Conservation (phyloP, 2,113 vertebrate genomes). For the Pelvicachromis taeniatus region DNA sequence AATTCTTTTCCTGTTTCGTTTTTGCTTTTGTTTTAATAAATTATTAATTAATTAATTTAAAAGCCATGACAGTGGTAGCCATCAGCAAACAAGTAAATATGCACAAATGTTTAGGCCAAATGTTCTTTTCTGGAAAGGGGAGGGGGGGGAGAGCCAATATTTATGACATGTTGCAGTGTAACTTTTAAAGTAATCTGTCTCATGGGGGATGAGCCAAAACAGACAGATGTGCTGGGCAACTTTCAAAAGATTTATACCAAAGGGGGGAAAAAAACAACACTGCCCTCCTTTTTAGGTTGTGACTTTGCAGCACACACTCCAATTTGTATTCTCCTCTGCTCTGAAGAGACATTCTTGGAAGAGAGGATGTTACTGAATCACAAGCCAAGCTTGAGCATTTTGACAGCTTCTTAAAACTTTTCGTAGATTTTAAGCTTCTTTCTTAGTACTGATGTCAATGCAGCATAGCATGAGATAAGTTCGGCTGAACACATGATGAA, state of each 20-base stretch:
- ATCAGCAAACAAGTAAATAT: neutral
- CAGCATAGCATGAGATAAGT: slow-evolving; percentile 7
- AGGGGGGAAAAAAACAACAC: neutral
- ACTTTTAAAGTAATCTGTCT: slow-evolving; percentile 3
- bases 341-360: slow-evolving; percentile 9
- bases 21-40: neutral
- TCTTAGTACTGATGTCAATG: slow-evolving; percentile 19
- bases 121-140: neutral
- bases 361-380: slow-evolving; percentile 5
- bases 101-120: neutral
- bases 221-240: slow-evolving; percentile 14
- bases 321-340: slow-evolving; percentile 8
- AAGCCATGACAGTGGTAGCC: neutral
- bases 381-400: neutral
- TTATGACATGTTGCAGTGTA: neutral
- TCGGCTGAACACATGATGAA: slow-evolving; percentile 45
- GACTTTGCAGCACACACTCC: slow-evolving; percentile 8
- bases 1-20: neutral
- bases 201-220: neutral
- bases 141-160: neutral
- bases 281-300: slow-evolving; percentile 8
- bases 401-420: slow-evolving; percentile 14
- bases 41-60: too few relatives aligned
- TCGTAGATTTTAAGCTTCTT: neutral
- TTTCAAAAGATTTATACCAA: slow-evolving; percentile 1